A percentile compares a stretch with the other conserved stretches of the same genome.
phyloP scores from a whole-genome alignment of 1,140 invertebrate genomes.

The Aethina tumida region DNA sequence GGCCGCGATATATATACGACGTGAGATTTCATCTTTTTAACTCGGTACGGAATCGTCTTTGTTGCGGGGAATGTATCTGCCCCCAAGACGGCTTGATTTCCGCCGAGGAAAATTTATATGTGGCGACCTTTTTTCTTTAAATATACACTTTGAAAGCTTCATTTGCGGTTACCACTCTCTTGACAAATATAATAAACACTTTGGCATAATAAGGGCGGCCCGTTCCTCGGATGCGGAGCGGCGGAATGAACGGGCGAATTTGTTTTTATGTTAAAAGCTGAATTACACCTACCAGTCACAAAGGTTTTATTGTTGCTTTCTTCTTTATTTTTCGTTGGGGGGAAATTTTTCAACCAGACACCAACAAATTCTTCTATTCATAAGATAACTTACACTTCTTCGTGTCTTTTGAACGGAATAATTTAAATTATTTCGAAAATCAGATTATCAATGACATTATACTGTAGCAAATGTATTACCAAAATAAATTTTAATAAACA shows the following conservation, averaged over 20 bases:
- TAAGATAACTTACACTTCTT: too few species aligned
- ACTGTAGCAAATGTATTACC: too few species aligned
- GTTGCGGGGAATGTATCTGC: constrained; percentile 22
- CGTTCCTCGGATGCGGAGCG: constrained; percentile 83
- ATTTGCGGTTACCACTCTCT: constrained; percentile 8
- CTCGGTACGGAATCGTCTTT: constrained; percentile 20
- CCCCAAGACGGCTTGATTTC: constrained; percentile 22
- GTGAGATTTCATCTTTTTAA: constrained; percentile 24
- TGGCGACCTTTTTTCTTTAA: constrained; percentile 13
- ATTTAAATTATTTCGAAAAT: too few species aligned
- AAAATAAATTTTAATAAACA: too few species aligned
- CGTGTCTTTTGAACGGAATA: too few species aligned
- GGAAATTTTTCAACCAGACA: too few species aligned
- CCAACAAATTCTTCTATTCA: too few species aligned
- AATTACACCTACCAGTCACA: too few species aligned
- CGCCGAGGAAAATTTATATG: constrained; percentile 25
- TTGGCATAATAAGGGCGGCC: constrained; percentile 5
- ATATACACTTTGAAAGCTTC: constrained; percentile 10
- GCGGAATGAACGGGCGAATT: constrained; percentile 86
- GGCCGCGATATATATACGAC: constrained; percentile 20
- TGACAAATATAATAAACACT: constrained; percentile 12
- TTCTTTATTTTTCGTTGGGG: too few species aligned
- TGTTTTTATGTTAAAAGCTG: too few species aligned
- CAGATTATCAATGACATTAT: too few species aligned
- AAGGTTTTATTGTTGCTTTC: too few species aligned